Evolutionary conservation across 2,113 vertebrate genomes (phyloP), one percentile per base, ranked within the genome.

Genomic region (Pseudorectes ferrugineus): DNA sequence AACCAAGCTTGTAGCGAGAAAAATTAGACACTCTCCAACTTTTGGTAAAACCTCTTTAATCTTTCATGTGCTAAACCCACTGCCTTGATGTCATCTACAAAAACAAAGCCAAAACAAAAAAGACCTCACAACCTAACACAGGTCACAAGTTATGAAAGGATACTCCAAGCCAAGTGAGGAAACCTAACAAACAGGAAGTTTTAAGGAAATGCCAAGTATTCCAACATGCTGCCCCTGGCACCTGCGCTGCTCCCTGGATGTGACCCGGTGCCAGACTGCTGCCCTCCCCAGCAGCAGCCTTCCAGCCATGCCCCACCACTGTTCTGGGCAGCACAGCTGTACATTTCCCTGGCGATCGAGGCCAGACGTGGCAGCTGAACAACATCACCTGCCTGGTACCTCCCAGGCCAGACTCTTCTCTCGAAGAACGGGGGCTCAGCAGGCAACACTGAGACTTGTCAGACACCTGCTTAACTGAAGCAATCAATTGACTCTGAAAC

Each of bases 151-250:
- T 28, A 26, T 1, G 7, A 40, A 45, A 82, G 17, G 20, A 24
- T 26, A 7, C 7, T 58, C 25, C 14, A 55, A 52, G 17, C 12
- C 24, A 12, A 4, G 42, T 4, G 6, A 76, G 21, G 24, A 75
- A 65, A 52, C 8, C 25, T 10, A 61, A 23, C 0, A 1, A 46
- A 49, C 0, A 16, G 0, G 1, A 48, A 33, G 29, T 7, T 54
- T 6, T 29, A 25, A 57, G 59, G 42, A 52, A 43, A 23, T 8
- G 4, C 11, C 36, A 29, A 20, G 24, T 6, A 35, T 6, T 65
- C 55, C 45, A 8, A 17, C 4, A 2, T 24, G 25, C 43, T 26
- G 35, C 33, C 45, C 4, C 0, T 3, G 16, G 36, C 31, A 55
- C 54, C 31, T 33, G 54, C 13, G 9, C 20, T 55, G 54, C 54